Percentiles rank a stretch among this genome's conserved stretches.
Evolutionary conservation across 53 echinoderm and acorn worm species (phyloP).

Genomic region (Zoroaster sp.): DNA sequence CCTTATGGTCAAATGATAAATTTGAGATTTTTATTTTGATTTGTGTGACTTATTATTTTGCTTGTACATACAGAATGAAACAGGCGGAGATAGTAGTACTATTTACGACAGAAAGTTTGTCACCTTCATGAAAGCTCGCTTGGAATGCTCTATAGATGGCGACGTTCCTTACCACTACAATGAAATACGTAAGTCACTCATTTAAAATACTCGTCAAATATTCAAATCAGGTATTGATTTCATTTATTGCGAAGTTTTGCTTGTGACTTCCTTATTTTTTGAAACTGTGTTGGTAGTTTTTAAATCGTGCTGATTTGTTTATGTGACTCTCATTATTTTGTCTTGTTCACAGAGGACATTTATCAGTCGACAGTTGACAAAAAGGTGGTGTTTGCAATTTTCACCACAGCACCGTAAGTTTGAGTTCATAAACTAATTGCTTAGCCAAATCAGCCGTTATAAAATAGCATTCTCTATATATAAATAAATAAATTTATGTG

Average conservation of each 20-base stretch:
- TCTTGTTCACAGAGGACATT: conserved; percentile 55
- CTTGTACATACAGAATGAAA: conserved; percentile 59
- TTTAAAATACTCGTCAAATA: background rate
- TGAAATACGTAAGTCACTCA: conserved; percentile 71
- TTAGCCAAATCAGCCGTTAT: too few relatives aligned
- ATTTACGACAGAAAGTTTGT: background rate
- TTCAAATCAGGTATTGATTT: too few relatives aligned
- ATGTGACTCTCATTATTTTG: too few relatives aligned
- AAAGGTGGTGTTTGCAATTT: conserved; percentile 52
- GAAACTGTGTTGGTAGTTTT: too few relatives aligned
- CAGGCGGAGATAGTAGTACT: background rate
- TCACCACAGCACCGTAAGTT: conserved; percentile 63
- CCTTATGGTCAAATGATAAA: too few relatives aligned
- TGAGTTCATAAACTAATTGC: too few relatives aligned
- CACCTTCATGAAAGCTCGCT: conserved; percentile 62
- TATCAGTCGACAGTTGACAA: background rate
- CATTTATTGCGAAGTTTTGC: background rate
- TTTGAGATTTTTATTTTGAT: background rate
- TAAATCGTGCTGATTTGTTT: background rate
- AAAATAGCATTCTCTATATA: too few relatives aligned
- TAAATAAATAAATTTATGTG: too few relatives aligned
- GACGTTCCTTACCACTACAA: conserved; percentile 58
- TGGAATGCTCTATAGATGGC: conserved; percentile 68
- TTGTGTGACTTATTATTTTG: background rate
- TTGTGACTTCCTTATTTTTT: background rate